These are phyloP conservation scores for Priocnemis perturbator DNA, from an alignment of 2,888 invertebrate genomes.

Conservation along the genomic window DNA sequence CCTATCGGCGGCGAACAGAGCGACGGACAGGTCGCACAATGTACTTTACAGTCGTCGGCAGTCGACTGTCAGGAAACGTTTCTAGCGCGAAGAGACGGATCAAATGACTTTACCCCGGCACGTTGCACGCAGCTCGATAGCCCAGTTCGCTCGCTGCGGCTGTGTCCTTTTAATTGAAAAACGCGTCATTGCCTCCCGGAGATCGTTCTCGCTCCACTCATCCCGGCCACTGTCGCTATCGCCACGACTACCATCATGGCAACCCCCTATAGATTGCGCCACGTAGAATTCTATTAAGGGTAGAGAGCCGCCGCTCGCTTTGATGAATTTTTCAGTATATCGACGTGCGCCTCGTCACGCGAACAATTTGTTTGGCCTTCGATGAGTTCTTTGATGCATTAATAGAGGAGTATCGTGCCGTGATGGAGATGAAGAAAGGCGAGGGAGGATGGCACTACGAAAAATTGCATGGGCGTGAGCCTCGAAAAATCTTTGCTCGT, in stretches of 20 bases:
- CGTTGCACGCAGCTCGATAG: slow-evolving; percentile 5
- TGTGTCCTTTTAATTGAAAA: slow-evolving; percentile 6
- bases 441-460: neutral
- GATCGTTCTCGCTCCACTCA: neutral
- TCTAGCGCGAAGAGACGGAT: slow-evolving; percentile 22
- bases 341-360: neutral
- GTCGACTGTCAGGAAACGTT: slow-evolving; percentile 26
- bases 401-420: slow-evolving; percentile 6
- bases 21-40: slow-evolving; percentile 49
- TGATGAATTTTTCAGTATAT: slow-evolving; percentile 6
- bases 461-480: no score
- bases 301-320: neutral
- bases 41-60: slow-evolving; percentile 26
- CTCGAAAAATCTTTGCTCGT: no score
- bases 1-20: slow-evolving; percentile 55
- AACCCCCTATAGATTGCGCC: neutral
- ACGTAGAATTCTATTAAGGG: slow-evolving; percentile 9
- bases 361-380: slow-evolving; percentile 11
- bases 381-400: slow-evolving; percentile 11
- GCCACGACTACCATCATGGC: no score
- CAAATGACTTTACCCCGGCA: slow-evolving; percentile 28
- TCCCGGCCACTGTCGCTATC: neutral
- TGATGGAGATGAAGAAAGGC: neutral
- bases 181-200: neutral
- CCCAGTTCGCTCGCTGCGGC: neutral